Evolutionary conservation across 2,113 vertebrate genomes (phyloP).

Genomic region (Hucho hucho): DNA sequence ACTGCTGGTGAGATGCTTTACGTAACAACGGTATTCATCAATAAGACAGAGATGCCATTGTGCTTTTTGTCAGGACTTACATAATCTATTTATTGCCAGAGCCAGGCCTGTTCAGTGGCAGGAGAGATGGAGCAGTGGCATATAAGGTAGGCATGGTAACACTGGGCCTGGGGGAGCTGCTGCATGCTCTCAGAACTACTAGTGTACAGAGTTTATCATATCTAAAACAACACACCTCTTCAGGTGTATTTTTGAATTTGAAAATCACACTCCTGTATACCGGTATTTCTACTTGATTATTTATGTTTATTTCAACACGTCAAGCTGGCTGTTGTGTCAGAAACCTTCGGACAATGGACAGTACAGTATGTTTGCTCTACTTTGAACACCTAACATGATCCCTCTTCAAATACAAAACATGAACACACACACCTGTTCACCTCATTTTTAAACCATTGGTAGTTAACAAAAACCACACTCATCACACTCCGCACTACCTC

Average conservation of each 20-base stretch:
- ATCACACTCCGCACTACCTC: background rate
- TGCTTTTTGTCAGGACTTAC: slow-evolving; percentile 26
- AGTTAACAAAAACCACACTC: background rate
- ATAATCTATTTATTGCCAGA: slow-evolving; percentile 43
- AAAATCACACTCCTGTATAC: background rate
- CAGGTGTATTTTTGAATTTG: background rate
- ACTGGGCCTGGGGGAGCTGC: background rate
- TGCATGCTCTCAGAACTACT: too few relatives aligned
- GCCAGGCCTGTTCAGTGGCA: slow-evolving; percentile 28
- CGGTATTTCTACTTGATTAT: background rate
- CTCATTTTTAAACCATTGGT: too few relatives aligned
- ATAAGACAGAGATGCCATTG: slow-evolving; percentile 26
- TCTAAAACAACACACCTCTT: background rate
- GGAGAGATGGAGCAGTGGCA: slow-evolving; percentile 13
- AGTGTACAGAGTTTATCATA: too few relatives aligned
- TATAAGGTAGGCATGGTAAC: slow-evolving; percentile 12
- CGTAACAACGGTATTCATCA: slow-evolving; percentile 32
- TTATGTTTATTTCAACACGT: too few relatives aligned
- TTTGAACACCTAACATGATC: slow-evolving; percentile 14
- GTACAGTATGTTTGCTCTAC: slow-evolving; percentile 3
- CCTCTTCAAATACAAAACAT: background rate
- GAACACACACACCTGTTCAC: slow-evolving; percentile 7
- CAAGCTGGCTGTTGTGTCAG: background rate
- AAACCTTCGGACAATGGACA: too few relatives aligned
- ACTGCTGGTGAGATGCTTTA: slow-evolving; percentile 23